A percentile compares a stretch with the other conserved stretches of the same genome.
Evolutionary conservation across 1,140 invertebrate genomes (phyloP).

Genomic region (Branchinecta lynchi): DNA sequence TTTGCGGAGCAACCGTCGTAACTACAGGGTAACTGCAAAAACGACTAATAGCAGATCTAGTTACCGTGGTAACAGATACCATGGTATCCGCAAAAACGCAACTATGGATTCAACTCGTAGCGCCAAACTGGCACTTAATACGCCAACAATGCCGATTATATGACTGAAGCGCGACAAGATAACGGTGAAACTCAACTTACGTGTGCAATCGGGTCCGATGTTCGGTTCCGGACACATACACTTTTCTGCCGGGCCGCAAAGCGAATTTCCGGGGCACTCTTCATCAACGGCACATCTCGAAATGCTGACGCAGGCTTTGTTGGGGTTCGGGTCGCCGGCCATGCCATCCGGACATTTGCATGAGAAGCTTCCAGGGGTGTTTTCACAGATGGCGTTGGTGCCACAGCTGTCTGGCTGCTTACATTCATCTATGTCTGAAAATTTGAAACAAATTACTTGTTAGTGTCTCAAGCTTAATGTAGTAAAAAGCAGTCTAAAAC

Average conservation of each 20-base stretch:
- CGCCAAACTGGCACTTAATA: too few species aligned
- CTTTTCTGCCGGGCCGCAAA: constrained; percentile 51
- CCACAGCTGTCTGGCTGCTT: constrained; percentile 47
- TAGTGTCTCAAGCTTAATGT: too few species aligned
- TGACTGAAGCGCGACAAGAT: too few species aligned
- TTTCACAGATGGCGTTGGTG: constrained; percentile 57
- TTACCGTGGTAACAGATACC: too few species aligned
- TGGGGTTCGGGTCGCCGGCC: constrained; percentile 62
- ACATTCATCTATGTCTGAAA: constrained; percentile 66
- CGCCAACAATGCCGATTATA: too few species aligned
- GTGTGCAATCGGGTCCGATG: constrained; percentile 73
- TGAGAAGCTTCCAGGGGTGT: constrained; percentile 53
- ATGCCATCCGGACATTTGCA: constrained; percentile 66
- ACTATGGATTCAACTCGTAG: too few species aligned
- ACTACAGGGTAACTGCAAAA: too few species aligned
- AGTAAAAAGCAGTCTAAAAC: too few species aligned
- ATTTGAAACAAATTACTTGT: constrained; percentile 8
- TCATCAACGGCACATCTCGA: constrained; percentile 53
- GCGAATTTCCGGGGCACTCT: constrained; percentile 75
- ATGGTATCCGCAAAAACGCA: too few species aligned
- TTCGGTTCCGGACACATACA: constrained; percentile 80
- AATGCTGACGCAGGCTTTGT: constrained; percentile 56
- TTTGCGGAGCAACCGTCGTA: too few species aligned
- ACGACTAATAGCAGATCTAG: too few species aligned
- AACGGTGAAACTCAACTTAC: constrained; percentile 39